A percentile compares a stretch with the other conserved stretches of the same genome.
These are phyloP conservation scores for Ataeniobius toweri DNA, from an alignment of 2,797 vertebrate genomes.

Conservation along the genomic window DNA sequence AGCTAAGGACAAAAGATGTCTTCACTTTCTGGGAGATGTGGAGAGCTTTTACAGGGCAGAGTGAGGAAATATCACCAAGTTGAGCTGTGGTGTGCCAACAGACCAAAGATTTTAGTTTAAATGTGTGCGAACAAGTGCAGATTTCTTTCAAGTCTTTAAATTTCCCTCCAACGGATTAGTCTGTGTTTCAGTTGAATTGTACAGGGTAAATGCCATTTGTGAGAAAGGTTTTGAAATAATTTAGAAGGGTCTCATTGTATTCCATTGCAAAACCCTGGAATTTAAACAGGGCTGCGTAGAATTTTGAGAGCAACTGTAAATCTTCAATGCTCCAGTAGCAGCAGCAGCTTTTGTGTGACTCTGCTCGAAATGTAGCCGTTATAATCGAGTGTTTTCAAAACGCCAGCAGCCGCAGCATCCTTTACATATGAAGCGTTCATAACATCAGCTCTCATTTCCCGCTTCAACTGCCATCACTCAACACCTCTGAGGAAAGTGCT, in stretches of 20 bases:
- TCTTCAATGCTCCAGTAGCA: conserved; percentile 2
- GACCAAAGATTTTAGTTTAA: background rate
- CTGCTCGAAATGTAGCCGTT: conserved; percentile 1
- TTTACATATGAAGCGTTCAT: conserved; percentile 33
- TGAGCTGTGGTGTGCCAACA: background rate
- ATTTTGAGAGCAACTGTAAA: background rate
- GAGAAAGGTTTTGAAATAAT: background rate
- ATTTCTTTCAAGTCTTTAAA: too few relatives aligned
- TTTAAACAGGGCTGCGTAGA: background rate
- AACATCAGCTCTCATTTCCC: conserved; percentile 52
- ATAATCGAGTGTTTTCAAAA: background rate
- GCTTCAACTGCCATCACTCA: conserved; percentile 62
- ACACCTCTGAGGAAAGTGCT: conserved; percentile 63
- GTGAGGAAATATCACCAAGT: background rate
- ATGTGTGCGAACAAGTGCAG: background rate
- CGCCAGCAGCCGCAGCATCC: conserved; percentile 20
- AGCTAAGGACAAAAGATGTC: too few relatives aligned
- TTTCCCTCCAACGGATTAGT: too few relatives aligned
- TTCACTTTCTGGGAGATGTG: background rate
- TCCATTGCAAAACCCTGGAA: background rate
- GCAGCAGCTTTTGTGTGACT: background rate
- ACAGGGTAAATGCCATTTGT: background rate
- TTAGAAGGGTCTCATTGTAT: background rate
- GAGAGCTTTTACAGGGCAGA: background rate
- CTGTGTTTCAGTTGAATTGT: background rate